A percentile compares a stretch with the other conserved stretches of the same genome.
phyloP scores from a whole-genome alignment of 2,113 vertebrate genomes.

The Pyxicephalus adspersus region DNA sequence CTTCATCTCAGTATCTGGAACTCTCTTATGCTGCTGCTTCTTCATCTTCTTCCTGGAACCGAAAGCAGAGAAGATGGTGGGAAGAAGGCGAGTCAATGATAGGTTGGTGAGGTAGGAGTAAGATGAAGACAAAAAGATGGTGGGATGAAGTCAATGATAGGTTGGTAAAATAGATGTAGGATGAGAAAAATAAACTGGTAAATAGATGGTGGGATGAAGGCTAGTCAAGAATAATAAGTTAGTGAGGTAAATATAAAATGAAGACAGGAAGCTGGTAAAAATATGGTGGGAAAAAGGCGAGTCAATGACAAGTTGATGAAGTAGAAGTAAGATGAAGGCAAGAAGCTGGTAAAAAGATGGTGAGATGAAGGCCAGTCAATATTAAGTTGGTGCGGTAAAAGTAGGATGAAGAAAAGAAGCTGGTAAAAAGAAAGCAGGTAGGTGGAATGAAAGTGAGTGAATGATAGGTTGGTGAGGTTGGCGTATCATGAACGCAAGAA shows the following conservation, averaged over 20 bases:
- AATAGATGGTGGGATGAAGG: background rate
- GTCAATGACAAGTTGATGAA: too few species aligned
- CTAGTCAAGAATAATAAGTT: background rate
- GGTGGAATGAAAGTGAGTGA: too few species aligned
- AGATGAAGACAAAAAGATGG: background rate
- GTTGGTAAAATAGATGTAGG: background rate
- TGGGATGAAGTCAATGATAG: background rate
- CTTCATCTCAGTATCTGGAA: slow-evolving; percentile 24
- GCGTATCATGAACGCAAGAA: too few species aligned
- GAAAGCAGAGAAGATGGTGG: background rate
- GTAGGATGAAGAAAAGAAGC: background rate
- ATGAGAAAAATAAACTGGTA: too few species aligned
- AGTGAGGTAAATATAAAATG: background rate
- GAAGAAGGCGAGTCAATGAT: background rate
- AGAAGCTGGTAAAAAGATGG: background rate
- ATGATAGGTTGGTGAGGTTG: too few species aligned
- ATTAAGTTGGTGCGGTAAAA: background rate
- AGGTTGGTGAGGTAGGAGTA: background rate
- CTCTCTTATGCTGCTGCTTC: slow-evolving; percentile 29
- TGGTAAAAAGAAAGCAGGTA: background rate
- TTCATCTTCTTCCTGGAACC: slow-evolving; percentile 38
- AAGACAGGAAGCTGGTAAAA: background rate
- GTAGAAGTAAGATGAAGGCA: background rate
- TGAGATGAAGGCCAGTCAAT: background rate
- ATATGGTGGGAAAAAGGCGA: too few species aligned